Evolutionary conservation across 1,140 invertebrate species (phyloP).

Genomic region (Dysdera silvatica): DNA sequence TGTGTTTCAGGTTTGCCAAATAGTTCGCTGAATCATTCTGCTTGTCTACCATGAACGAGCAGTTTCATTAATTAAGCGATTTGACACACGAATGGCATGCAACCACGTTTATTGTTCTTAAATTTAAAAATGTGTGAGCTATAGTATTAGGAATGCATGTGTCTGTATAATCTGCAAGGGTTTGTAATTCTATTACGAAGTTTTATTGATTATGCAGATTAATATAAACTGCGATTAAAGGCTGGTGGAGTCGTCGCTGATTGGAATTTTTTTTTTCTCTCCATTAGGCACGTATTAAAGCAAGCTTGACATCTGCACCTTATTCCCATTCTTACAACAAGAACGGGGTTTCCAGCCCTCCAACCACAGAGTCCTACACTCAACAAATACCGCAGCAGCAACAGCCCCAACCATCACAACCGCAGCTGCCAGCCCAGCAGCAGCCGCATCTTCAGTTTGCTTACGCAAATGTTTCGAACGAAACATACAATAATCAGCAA

Average conservation of each 20-base stretch:
- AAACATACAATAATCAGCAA: conserved; percentile 24
- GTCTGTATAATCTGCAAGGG: not conserved
- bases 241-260: not conserved
- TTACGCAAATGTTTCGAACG: conserved; percentile 23
- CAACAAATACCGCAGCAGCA: conserved; percentile 33
- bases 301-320: conserved; percentile 70
- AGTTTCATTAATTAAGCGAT: no score
- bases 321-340: conserved; percentile 46
- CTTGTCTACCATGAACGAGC: no score
- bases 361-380: conserved; percentile 3
- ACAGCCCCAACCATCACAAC: no score
- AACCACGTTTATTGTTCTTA: not conserved
- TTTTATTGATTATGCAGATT: not conserved
- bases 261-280: conserved; percentile 18
- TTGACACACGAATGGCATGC: no score
- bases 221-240: not conserved
- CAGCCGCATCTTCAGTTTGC: conserved; percentile 25
- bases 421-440: no score
- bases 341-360: conserved; percentile 40
- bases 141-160: not conserved
- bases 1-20: no score
- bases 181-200: not conserved
- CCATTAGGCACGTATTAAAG: conserved; percentile 76
- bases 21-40: no score
- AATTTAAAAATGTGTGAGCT: not conserved